phyloP scores from a whole-genome alignment of 2,797 vertebrate species.

The Melanotaenia trifasciata region DNA sequence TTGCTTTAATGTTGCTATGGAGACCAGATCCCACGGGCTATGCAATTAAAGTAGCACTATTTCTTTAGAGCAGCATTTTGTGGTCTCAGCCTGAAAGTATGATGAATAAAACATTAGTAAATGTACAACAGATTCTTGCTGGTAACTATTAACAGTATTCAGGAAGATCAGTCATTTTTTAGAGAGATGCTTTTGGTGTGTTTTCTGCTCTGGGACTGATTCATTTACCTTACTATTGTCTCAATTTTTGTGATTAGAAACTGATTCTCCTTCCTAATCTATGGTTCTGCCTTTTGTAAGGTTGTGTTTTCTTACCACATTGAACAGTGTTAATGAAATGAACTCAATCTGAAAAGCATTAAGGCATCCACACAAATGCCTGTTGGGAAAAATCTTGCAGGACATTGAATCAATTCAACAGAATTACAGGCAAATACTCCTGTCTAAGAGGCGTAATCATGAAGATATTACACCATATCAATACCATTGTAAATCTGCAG shows the following conservation, averaged over 20 bases:
- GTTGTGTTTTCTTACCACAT: slow-evolving; percentile 24
- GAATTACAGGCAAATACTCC: slow-evolving; percentile 42
- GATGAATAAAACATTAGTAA: slow-evolving; percentile 82
- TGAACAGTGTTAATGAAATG: slow-evolving; percentile 24
- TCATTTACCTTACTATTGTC: slow-evolving; percentile 28
- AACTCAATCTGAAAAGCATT: slow-evolving; percentile 37
- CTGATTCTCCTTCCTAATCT: slow-evolving; percentile 18
- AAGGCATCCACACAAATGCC: slow-evolving; percentile 15
- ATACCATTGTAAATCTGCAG: slow-evolving; percentile 64
- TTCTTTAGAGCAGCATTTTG: slow-evolving; percentile 79
- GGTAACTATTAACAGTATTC: slow-evolving; percentile 58
- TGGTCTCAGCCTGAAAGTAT: slow-evolving; percentile 63
- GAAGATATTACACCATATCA: slow-evolving; percentile 64
- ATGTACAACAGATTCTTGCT: slow-evolving; percentile 62
- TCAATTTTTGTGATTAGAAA: slow-evolving; percentile 21
- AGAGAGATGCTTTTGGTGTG: slow-evolving; percentile 12
- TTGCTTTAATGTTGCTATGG: slow-evolving; percentile 78
- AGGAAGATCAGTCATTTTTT: slow-evolving; percentile 26
- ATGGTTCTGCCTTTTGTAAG: not conserved
- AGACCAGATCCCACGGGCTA: slow-evolving; percentile 74
- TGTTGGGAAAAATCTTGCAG: slow-evolving; percentile 11
- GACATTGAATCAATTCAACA: slow-evolving; percentile 34
- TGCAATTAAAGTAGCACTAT: slow-evolving; percentile 79
- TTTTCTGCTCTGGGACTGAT: slow-evolving; percentile 26
- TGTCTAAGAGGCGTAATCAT: slow-evolving; percentile 51